Conservation (phyloP, 2,113 vertebrate genomes). For the Amazona vittata region DNA sequence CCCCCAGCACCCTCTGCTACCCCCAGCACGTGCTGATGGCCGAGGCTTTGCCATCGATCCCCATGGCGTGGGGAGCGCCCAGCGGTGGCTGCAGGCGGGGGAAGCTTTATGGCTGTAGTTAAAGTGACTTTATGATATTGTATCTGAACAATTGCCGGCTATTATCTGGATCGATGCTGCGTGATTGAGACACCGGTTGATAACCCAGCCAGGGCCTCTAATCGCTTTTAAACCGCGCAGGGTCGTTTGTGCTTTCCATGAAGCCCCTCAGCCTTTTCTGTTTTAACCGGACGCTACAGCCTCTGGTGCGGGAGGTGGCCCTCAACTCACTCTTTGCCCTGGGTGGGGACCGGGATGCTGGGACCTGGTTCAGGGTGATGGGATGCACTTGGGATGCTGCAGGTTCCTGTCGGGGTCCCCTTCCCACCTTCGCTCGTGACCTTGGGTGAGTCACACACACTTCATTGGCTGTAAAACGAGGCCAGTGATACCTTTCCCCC, state of each 20-base stretch:
- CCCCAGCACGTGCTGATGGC: rapidly evolving
- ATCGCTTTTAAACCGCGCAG: not conserved
- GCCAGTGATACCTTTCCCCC: conserved; percentile 37
- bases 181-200: conserved; percentile 47
- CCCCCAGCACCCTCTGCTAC: rapidly evolving
- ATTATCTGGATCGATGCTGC: conserved; percentile 63
- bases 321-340: not conserved
- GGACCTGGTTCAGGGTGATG: rapidly evolving
- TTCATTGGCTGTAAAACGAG: not conserved
- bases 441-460: not conserved
- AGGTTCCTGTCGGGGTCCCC: not conserved
- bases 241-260: not conserved
- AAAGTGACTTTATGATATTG: conserved; percentile 59
- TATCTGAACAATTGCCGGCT: conserved; percentile 61
- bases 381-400: not conserved
- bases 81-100: conserved; percentile 22
- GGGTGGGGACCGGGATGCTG: not conserved
- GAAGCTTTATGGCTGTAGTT: conserved; percentile 57
- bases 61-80: not conserved
- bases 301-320: rapidly evolving
- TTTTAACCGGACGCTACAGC: not conserved
- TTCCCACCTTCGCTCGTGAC: not conserved
- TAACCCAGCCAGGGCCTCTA: conserved; percentile 31
- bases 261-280: not conserved
- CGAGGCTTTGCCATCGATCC: not conserved